A percentile compares a stretch with the other conserved stretches of the same genome.
These are phyloP conservation scores for Zaprionus inermis DNA, from an alignment of 1,140 invertebrate genomes.

Conservation along the genomic window DNA sequence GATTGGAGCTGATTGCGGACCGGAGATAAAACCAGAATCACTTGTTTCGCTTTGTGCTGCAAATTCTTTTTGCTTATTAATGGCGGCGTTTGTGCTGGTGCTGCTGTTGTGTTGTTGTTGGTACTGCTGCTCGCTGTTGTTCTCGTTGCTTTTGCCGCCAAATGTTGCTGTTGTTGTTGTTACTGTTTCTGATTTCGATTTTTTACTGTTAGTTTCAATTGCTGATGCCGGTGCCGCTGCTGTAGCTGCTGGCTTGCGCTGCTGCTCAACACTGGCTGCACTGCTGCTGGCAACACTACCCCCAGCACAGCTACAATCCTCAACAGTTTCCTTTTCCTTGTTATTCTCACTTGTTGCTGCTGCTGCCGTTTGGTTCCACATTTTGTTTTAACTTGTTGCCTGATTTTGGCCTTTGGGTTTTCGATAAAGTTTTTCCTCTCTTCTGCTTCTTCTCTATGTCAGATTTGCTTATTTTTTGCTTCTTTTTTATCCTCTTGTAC, in stretches of 20 bases:
- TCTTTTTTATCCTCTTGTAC: slow-evolving; percentile 7
- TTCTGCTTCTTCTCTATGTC: slow-evolving; percentile 13
- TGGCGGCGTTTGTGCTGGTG: slow-evolving; percentile 42
- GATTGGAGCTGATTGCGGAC: slow-evolving; percentile 73
- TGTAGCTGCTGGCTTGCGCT: slow-evolving; percentile 31
- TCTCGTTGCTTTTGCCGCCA: slow-evolving; percentile 69
- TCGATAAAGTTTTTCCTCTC: slow-evolving; percentile 47
- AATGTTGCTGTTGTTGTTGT: slow-evolving; percentile 52
- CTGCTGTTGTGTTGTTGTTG: slow-evolving; percentile 41
- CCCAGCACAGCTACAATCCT: slow-evolving; percentile 54
- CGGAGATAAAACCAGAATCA: slow-evolving; percentile 84
- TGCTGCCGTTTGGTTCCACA: slow-evolving; percentile 81
- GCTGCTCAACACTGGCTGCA: slow-evolving; percentile 67
- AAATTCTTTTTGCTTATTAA: slow-evolving; percentile 72
- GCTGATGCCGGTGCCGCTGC: background rate
- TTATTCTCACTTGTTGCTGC: slow-evolving; percentile 76
- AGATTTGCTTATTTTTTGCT: slow-evolving; percentile 6
- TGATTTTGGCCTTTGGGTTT: slow-evolving; percentile 51
- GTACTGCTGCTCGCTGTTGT: slow-evolving; percentile 35
- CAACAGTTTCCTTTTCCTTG: slow-evolving; percentile 57
- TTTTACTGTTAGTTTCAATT: slow-evolving; percentile 66
- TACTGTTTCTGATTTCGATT: slow-evolving; percentile 52
- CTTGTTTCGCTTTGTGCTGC: slow-evolving; percentile 81
- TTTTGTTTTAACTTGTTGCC: slow-evolving; percentile 78
- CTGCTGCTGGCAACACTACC: slow-evolving; percentile 43